Conservation (phyloP, 1,140 invertebrate species). For the Melipona quadrifasciata region DNA sequence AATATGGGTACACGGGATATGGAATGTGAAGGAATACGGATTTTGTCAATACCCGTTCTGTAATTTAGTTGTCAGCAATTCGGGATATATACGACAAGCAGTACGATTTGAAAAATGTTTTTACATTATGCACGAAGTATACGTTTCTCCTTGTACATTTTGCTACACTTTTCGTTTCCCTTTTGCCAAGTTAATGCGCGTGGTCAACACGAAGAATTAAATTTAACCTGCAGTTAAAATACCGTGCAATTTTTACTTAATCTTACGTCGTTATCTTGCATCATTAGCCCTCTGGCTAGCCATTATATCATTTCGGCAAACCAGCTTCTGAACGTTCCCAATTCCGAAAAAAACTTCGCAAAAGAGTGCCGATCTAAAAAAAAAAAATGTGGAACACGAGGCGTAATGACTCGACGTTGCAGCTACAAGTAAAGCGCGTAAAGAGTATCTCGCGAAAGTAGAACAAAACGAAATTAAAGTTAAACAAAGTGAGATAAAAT, state of each 20-base stretch:
- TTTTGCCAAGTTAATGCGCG: neutral
- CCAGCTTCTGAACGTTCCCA: too few relatives aligned
- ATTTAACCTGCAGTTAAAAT: neutral
- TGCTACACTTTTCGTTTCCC: too few relatives aligned
- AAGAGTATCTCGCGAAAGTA: too few relatives aligned
- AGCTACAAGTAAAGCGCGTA: too few relatives aligned
- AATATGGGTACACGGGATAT: too few relatives aligned
- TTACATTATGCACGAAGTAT: too few relatives aligned
- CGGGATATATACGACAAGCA: neutral
- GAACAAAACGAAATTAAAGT: too few relatives aligned
- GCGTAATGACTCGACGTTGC: neutral
- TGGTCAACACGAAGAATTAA: too few relatives aligned
- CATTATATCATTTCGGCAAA: neutral
- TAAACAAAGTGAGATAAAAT: too few relatives aligned
- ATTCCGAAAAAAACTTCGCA: neutral
- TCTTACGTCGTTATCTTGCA: neutral
- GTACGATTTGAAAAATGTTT: too few relatives aligned
- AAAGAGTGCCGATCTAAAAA: neutral
- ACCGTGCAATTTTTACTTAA: neutral
- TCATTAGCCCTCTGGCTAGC: neutral
- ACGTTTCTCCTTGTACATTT: too few relatives aligned
- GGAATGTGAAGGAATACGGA: too few relatives aligned
- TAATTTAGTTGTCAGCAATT: neutral
- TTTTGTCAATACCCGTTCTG: neutral
- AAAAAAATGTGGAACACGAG: neutral